A percentile compares a stretch with the other conserved stretches of the same genome.
Conservation (phyloP, 2,113 vertebrate genomes). For the Phasianus colchicus region DNA sequence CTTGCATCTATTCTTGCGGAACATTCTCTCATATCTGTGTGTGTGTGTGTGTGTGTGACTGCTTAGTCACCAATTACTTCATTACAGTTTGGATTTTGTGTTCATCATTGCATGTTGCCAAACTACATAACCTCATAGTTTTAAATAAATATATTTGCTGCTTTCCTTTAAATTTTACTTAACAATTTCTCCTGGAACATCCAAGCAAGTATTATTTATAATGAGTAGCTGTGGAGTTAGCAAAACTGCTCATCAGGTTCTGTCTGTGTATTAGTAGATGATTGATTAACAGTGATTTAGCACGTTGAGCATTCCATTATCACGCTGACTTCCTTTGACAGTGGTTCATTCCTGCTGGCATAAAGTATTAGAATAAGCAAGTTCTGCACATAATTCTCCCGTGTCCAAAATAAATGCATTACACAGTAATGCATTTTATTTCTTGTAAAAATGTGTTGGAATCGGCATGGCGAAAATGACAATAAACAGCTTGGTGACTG, state of each 20-base stretch:
- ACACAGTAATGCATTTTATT: conserved; percentile 79
- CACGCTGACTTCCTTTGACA: conserved; percentile 79
- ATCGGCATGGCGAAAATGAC: conserved; percentile 75
- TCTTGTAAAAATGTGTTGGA: conserved; percentile 74
- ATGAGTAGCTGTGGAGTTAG: conserved; percentile 68
- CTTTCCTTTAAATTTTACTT: conserved; percentile 49
- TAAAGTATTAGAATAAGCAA: conserved; percentile 78
- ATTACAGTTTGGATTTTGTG: conserved; percentile 69
- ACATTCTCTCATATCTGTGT: conserved; percentile 48
- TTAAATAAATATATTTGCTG: conserved; percentile 73
- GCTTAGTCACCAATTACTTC: conserved; percentile 60
- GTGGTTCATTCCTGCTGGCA: conserved; percentile 78
- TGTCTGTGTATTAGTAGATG: conserved; percentile 67
- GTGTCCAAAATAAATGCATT: conserved; percentile 81
- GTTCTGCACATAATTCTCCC: conserved; percentile 63
- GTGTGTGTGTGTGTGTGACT: conserved; percentile 76
- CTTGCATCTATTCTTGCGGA: conserved; percentile 53
- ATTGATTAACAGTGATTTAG: conserved; percentile 73
- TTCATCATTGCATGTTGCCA: conserved; percentile 79
- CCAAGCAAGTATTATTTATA: conserved; percentile 70
- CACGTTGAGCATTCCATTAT: conserved; percentile 81
- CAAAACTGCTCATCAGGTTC: conserved; percentile 47
- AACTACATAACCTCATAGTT: conserved; percentile 56
- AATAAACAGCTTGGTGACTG: not conserved
- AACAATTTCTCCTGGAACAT: conserved; percentile 53